These are phyloP conservation scores for Lophius piscatorius DNA, from an alignment of 2,113 vertebrate species.

Conservation along the genomic window DNA sequence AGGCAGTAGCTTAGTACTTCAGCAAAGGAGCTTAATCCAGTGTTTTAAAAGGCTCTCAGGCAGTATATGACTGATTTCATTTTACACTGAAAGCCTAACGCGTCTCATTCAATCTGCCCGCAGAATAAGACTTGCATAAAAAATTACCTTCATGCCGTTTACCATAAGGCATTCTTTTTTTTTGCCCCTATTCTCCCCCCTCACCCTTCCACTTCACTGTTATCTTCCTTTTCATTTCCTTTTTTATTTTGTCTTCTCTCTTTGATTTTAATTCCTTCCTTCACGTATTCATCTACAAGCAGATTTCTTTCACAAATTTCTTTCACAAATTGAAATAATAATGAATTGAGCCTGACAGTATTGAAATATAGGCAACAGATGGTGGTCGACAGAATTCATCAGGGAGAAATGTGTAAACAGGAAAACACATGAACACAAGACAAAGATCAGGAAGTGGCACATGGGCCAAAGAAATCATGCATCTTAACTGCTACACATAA, in stretches of 20 bases:
- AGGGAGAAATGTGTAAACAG: slow-evolving; percentile 1
- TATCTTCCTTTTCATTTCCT: slow-evolving; percentile 1
- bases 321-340: slow-evolving; percentile 1
- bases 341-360: neutral
- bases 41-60: slow-evolving; percentile 59
- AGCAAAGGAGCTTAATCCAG: slow-evolving; percentile 54
- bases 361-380: slow-evolving; percentile 6
- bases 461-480: slow-evolving; percentile 10
- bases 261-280: slow-evolving; percentile 13
- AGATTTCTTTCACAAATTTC: slow-evolving; percentile 2
- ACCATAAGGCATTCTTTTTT: slow-evolving; percentile 25
- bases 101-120: slow-evolving; percentile 42
- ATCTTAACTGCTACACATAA: slow-evolving; percentile 25
- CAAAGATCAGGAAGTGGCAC: slow-evolving; percentile 19
- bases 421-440: slow-evolving; percentile 6
- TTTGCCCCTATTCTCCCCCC: neutral
- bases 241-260: neutral
- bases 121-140: slow-evolving; percentile 44
- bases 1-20: slow-evolving; percentile 52
- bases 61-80: slow-evolving; percentile 64
- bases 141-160: slow-evolving; percentile 37
- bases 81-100: slow-evolving; percentile 61
- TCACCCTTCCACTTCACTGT: slow-evolving; percentile 15
- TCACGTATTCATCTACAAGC: slow-evolving; percentile 12
- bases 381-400: neutral